Percentiles rank a stretch among this genome's conserved stretches.
Conservation (phyloP, 1,140 invertebrate species). For the Trachelipus rathkii region DNA sequence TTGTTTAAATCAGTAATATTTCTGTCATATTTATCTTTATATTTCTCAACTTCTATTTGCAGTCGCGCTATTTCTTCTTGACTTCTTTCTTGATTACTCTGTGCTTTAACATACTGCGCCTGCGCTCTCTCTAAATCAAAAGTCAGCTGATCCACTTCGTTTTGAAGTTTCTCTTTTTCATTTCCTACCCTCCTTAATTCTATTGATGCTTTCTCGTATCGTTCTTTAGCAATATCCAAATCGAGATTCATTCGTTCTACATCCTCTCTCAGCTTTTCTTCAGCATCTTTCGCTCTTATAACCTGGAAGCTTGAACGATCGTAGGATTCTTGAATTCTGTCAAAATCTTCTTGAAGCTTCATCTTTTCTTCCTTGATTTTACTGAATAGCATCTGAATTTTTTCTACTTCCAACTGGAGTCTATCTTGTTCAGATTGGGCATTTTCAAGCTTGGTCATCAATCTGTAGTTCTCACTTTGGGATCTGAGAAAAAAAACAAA, state of each 20-base stretch:
- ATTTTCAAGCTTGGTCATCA: conserved; percentile 80
- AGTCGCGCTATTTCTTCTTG: conserved; percentile 81
- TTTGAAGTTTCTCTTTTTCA: conserved; percentile 78
- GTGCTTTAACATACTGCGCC: conserved; percentile 74
- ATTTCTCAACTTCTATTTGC: conserved; percentile 81
- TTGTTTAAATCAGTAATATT: conserved; percentile 74
- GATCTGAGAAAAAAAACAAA: conserved; percentile 58
- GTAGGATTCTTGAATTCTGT: conserved; percentile 78
- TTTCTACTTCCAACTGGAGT: conserved; percentile 77
- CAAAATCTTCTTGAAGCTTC: conserved; percentile 76
- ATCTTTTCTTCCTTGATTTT: conserved; percentile 80
- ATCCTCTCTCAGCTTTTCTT: conserved; percentile 85
- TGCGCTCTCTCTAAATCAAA: conserved; percentile 80
- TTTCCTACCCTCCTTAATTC: conserved; percentile 73
- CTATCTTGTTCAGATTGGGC: conserved; percentile 80
- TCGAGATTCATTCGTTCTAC: conserved; percentile 72
- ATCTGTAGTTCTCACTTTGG: conserved; percentile 79
- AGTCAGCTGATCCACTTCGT: conserved; percentile 74
- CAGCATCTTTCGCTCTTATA: conserved; percentile 76
- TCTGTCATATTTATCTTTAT: conserved; percentile 84
- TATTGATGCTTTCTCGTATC: conserved; percentile 80
- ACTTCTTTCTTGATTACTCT: conserved; percentile 75
- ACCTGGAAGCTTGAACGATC: conserved; percentile 77
- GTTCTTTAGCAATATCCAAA: conserved; percentile 78
- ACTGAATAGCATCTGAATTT: conserved; percentile 67